Percentiles rank a stretch among this genome's conserved stretches.
Evolutionary conservation across 2,797 vertebrate genomes (phyloP).

Genomic region (Crenichthys baileyi): DNA sequence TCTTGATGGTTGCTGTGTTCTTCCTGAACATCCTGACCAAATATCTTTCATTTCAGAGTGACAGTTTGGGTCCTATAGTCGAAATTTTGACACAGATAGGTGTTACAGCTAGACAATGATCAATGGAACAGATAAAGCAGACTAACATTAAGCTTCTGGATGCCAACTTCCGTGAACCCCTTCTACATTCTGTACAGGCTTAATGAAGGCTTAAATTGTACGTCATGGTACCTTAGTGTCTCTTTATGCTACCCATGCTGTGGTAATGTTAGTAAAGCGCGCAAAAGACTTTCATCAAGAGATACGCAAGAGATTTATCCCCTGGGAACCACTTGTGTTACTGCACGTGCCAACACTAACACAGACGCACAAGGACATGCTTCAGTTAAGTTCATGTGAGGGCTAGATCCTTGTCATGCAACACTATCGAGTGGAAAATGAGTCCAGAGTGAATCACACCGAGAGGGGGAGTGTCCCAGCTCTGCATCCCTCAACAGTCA

Average conservation of each 20-base stretch:
- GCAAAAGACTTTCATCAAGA: neutral
- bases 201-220: neutral
- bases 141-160: neutral
- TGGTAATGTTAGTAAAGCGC: neutral
- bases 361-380: neutral
- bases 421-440: slow-evolving; percentile 1
- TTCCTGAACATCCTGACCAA: neutral
- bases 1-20: neutral
- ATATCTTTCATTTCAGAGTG: neutral
- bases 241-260: neutral
- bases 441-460: neutral
- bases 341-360: neutral
- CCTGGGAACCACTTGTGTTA: neutral
- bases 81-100: neutral
- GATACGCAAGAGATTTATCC: neutral
- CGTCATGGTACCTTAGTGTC: neutral
- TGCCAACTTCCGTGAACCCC: neutral
- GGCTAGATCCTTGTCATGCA: slow-evolving; percentile 4
- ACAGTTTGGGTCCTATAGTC: neutral
- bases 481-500: neutral
- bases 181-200: neutral
- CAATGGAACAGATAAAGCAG: neutral
- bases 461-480: neutral
- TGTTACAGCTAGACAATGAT: neutral
- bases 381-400: slow-evolving; percentile 3